Base-by-base conservation (phyloP, 2,797 vertebrate genomes). In the Diplodus sargus region DNA sequence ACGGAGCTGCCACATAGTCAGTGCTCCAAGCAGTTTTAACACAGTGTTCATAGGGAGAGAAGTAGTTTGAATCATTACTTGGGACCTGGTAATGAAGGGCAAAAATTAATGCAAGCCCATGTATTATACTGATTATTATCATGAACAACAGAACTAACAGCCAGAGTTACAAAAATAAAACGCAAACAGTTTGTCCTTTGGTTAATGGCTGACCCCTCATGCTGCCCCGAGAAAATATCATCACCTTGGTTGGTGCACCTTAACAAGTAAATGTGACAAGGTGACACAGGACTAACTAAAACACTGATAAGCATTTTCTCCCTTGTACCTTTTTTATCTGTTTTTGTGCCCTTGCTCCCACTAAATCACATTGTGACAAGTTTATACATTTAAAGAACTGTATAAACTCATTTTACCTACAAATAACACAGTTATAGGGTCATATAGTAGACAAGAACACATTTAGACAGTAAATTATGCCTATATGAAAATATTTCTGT, bases 231-330 rank as follows among this genome's bases (percentile, higher is more conserved):
- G 54, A 43, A 43, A 70, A 47, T 42, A 57, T 52, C 22, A 67
- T 56, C 52, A 67, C 69, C 76, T 45, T 23, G 8, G 22, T 39
- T 75, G 22, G 18, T 45, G 72, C 70, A 74, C 67, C 42, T 62
- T 62, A 17, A 54, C 49, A 70, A 74, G 20, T 28, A 51, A 59
- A 62, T 77, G 75, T 85, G 74, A 65, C 65, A 81, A 79, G 72
- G 80, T 83, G 72, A 69, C 74, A 76, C 67, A 13, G 60, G 57
- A 73, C 54, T 66, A 76, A 85, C 47, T 43, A 47, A 73, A 73
- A 78, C 73, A 77, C 58, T 61, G 20, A 66, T 30, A 30, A 49
- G 60, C 42, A 30, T 51, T 51, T 39, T 58, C 66, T 42, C 6
- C 5, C 22, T 53, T 49, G 65, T 69, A 42, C 25, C 65, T 76